Percentiles rank a stretch among this genome's conserved stretches.
Conservation (phyloP, 2,113 vertebrate genomes). For the Vulpes ferrilata region DNA sequence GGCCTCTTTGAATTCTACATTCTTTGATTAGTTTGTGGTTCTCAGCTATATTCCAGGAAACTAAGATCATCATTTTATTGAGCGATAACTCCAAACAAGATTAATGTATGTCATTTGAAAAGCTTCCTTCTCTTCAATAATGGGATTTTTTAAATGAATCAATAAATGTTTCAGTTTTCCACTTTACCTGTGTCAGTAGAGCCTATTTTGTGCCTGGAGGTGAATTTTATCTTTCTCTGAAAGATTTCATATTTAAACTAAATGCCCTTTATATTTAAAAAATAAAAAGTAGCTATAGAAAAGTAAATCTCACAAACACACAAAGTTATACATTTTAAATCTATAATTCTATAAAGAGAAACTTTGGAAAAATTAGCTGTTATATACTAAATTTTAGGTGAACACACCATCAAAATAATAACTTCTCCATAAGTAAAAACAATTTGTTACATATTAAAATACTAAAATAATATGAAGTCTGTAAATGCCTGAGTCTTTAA, state of each 20-base stretch:
- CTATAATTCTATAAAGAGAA: slow-evolving; percentile 3
- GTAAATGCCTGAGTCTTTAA: not conserved
- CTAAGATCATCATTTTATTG: not conserved
- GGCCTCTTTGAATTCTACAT: not conserved
- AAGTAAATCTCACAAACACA: slow-evolving; percentile 30
- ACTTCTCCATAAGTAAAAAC: slow-evolving; percentile 43
- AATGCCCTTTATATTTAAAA: slow-evolving; percentile 22
- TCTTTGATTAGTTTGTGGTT: slow-evolving; percentile 11
- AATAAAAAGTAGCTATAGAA: slow-evolving; percentile 37
- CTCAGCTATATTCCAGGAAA: slow-evolving; percentile 33
- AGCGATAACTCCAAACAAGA: slow-evolving; percentile 19
- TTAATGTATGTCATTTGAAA: slow-evolving; percentile 46
- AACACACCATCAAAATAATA: slow-evolving; percentile 58
- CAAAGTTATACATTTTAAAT: slow-evolving; percentile 25
- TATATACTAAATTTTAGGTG: slow-evolving; percentile 5
- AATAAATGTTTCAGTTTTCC: not conserved
- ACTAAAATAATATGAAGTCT: not conserved
- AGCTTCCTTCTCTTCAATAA: not conserved
- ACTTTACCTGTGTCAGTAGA: not conserved
- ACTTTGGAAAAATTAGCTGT: not conserved
- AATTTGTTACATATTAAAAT: slow-evolving; percentile 13
- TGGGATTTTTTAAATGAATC: not conserved
- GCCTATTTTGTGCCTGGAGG: not conserved
- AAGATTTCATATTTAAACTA: slow-evolving; percentile 8
- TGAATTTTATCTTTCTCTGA: not conserved